These are phyloP conservation scores for Pocillopora damicornis DNA, from an alignment of 64 coral and sea anemone species.

Conservation along the genomic window DNA sequence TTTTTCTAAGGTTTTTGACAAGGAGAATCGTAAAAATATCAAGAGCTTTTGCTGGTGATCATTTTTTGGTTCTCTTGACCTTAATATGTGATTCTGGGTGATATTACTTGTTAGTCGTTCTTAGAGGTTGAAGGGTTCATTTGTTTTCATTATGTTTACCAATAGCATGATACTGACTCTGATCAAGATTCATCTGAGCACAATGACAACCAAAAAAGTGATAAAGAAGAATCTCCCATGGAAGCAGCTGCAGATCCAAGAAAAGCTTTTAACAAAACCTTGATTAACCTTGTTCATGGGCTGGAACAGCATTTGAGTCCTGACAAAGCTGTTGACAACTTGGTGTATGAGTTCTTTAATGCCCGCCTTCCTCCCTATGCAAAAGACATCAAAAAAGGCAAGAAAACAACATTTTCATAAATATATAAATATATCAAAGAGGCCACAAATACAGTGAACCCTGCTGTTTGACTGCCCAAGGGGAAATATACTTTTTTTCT, in stretches of 20 bases:
- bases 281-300: constrained; percentile 43
- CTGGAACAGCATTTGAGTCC: constrained; percentile 65
- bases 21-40: no score
- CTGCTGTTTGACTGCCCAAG: not conserved
- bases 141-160: not conserved
- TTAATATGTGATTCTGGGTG: no score
- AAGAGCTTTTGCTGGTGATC: no score
- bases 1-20: no score
- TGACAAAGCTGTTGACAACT: constrained; percentile 55
- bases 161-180: constrained; percentile 30
- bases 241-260: constrained; percentile 25
- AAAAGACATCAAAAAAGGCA: constrained; percentile 23
- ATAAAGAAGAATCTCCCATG: constrained; percentile 8
- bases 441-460: no score
- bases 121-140: not conserved
- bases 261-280: constrained; percentile 49
- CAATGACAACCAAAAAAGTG: constrained; percentile 24
- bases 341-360: constrained; percentile 65
- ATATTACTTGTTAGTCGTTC: no score
- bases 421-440: not conserved
- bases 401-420: not conserved
- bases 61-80: no score
- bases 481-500: no score
- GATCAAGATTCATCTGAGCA: constrained; percentile 21
- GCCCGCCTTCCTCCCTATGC: constrained; percentile 63